Evolutionary conservation across 1,140 invertebrate species (phyloP), one percentile per base, ranked within the genome.

Genomic region (Lasioglossum albipes): DNA sequence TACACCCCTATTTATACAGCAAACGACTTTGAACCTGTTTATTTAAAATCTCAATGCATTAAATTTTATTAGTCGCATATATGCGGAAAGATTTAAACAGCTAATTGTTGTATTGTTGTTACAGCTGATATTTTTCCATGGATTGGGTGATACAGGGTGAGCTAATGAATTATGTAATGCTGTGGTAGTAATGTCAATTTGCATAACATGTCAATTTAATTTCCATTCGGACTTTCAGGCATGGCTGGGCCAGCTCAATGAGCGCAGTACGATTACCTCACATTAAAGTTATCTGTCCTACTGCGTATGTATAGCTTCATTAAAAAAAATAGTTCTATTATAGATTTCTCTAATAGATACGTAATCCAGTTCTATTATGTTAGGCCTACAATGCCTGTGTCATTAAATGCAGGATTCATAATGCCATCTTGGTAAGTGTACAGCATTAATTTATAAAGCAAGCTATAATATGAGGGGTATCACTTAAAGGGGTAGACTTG

Each of bases 261-360:
- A 96, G 95, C 77, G 94, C 95, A 64, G 95, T 99, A 49, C 95
- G 96, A 88, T 95, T 96, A 22, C 94, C 97, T 36, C 95, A 98
- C 91, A 95, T 98, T 85, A 99, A 99, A 95, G 96, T 98, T 82
- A 96, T 99, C 79, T 99, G 98, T 93, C 98, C 98, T 12, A 99
- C 98, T 85, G 98, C 98, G 93, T 96, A 95, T 95, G 96, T 94
- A 70, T 69, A 27, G 12, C 83, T 77, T 52, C 18, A 12, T 68
- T 64, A 68, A 75, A 73, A 77, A 74, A 10, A 61, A n/a, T 36
- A 36, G 36, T 36, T 36, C 72, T 27, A 59, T 2, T 54, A 31
- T 62, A 9, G 18, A 68, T 77, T 59, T 82, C 22, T 42, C 42
- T 65, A 81, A 62, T 75, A 22, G 65, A 42, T 61, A 64, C 45